phyloP scores from a whole-genome alignment of 2,888 invertebrate species.

The Hypercompe scribonia region DNA sequence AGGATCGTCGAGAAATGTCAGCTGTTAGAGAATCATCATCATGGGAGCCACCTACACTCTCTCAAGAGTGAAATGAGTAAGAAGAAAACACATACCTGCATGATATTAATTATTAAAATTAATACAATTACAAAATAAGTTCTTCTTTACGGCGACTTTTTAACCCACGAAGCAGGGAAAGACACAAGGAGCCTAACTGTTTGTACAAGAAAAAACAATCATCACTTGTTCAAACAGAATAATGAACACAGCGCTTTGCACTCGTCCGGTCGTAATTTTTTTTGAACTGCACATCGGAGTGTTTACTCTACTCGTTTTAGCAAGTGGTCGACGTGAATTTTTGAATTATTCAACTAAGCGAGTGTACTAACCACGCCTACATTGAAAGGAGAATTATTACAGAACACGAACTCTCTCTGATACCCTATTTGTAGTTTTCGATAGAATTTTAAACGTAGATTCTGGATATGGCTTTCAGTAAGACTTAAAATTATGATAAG shows the following conservation, averaged over 20 bases:
- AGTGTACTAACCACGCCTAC: conserved; percentile 58
- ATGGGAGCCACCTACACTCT: too few species aligned
- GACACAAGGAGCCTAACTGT: conserved; percentile 37
- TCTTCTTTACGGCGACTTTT: neutral
- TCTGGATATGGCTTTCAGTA: conserved; percentile 8
- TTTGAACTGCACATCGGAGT: conserved; percentile 54
- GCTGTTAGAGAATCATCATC: too few species aligned
- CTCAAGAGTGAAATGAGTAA: too few species aligned
- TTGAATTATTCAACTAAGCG: conserved; percentile 75
- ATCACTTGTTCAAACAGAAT: conserved; percentile 49
- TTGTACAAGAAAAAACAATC: conserved; percentile 43
- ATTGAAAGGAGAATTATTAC: conserved; percentile 51
- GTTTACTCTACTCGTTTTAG: conserved; percentile 66
- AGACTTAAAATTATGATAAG: neutral
- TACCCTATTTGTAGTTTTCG: conserved; percentile 27
- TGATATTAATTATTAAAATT: too few species aligned
- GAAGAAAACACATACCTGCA: too few species aligned
- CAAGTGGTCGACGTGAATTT: conserved; percentile 67
- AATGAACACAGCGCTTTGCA: conserved; percentile 49
- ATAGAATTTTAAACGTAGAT: conserved; percentile 29
- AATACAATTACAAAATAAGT: too few species aligned
- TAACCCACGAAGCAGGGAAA: neutral
- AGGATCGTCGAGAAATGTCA: too few species aligned
- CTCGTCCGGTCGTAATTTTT: conserved; percentile 56
- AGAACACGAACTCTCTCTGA: conserved; percentile 40